These are phyloP conservation scores for Ctenochaetus hawaiiensis DNA, from an alignment of 2,797 vertebrate species.

Conservation along the genomic window DNA sequence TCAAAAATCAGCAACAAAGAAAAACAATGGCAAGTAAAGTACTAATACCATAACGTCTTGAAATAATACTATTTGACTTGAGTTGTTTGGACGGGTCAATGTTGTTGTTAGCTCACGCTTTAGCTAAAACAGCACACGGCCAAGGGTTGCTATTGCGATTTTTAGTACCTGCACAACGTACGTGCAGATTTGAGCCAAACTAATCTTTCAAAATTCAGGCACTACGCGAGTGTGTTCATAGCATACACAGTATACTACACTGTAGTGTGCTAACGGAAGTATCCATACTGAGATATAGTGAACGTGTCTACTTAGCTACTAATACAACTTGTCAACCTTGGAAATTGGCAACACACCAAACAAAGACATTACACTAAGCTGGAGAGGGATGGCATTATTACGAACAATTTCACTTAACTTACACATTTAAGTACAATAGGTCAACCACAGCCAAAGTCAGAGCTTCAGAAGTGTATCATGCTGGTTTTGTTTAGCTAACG, in stretches of 20 bases:
- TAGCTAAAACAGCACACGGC: not conserved
- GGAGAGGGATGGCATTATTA: accelerated
- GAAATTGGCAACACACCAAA: not conserved
- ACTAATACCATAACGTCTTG: not conserved
- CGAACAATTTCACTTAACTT: not conserved
- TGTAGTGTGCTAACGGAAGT: too few species aligned
- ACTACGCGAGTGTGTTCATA: too few species aligned
- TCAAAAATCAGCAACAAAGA: not conserved
- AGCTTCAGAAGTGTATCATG: slow-evolving; percentile 21
- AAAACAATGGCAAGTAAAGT: not conserved
- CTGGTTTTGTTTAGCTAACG: slow-evolving; percentile 59
- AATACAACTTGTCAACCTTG: not conserved
- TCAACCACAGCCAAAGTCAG: not conserved
- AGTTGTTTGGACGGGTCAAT: slow-evolving; percentile 12
- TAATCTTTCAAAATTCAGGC: too few species aligned
- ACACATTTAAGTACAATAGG: not conserved
- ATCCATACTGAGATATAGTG: not conserved
- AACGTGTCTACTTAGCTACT: slow-evolving; percentile 26
- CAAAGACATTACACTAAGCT: not conserved
- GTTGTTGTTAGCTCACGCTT: slow-evolving; percentile 46
- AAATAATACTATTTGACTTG: too few species aligned
- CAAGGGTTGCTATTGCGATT: too few species aligned
- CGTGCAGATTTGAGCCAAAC: too few species aligned
- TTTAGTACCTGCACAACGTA: too few species aligned
- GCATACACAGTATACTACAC: too few species aligned